Conservation (phyloP, 2,113 vertebrate species). For the Perca flavescens region DNA sequence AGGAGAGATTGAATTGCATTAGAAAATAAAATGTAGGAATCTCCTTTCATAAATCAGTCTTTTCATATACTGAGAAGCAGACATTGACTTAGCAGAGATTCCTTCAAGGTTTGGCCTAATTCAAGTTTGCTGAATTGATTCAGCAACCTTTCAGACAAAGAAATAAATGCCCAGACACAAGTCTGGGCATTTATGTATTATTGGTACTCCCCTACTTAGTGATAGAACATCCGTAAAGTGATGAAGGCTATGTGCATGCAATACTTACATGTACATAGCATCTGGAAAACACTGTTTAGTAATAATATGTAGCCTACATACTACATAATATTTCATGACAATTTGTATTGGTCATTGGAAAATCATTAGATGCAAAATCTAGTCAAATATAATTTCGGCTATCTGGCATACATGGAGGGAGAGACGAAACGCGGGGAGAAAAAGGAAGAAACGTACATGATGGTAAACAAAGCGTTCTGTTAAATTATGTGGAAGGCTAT, state of each 20-base stretch:
- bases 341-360: too few relatives aligned
- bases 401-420: too few relatives aligned
- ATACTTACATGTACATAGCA: neutral
- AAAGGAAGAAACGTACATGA: too few relatives aligned
- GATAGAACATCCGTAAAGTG: slow-evolving; percentile 4
- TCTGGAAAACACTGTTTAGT: too few relatives aligned
- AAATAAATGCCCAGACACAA: too few relatives aligned
- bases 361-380: too few relatives aligned
- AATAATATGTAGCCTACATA: too few relatives aligned
- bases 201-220: neutral
- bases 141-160: slow-evolving; percentile 11
- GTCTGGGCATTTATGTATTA: slow-evolving; percentile 20
- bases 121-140: slow-evolving; percentile 24
- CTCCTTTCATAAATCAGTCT: slow-evolving; percentile 15
- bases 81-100: slow-evolving; percentile 9
- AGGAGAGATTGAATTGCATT: neutral
- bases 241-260: neutral
- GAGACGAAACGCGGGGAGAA: too few relatives aligned
- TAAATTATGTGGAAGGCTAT: too few relatives aligned
- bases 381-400: too few relatives aligned
- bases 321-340: too few relatives aligned
- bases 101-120: slow-evolving; percentile 34
- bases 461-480: too few relatives aligned
- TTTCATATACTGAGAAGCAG: slow-evolving; percentile 21
- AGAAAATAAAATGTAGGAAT: slow-evolving; percentile 11